Percentiles rank a stretch among this genome's conserved stretches.
Conservation (phyloP, 1,140 invertebrate species). For the Theocolax elegans region DNA sequence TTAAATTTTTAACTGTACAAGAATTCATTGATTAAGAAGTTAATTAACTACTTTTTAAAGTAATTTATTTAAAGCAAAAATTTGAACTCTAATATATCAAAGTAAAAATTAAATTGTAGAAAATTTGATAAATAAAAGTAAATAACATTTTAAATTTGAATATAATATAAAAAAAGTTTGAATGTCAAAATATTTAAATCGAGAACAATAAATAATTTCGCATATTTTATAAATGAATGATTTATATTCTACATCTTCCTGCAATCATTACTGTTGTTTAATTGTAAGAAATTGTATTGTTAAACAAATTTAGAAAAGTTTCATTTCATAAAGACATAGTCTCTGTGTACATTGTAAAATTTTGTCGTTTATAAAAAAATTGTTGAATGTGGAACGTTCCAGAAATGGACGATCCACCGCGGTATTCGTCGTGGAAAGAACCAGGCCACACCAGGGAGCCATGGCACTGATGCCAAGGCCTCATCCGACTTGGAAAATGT, state of each 20-base stretch:
- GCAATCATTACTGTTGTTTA: not conserved
- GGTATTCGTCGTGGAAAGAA: slow-evolving; percentile 80
- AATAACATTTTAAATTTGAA: no score
- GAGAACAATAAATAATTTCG: no score
- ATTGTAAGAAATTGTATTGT: not conserved
- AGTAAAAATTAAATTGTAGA: no score
- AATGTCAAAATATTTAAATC: no score
- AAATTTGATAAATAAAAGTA: no score
- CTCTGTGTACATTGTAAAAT: slow-evolving; percentile 9
- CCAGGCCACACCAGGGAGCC: slow-evolving; percentile 70
- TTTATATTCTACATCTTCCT: slow-evolving; percentile 22
- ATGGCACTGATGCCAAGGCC: slow-evolving; percentile 64
- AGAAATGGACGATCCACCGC: slow-evolving; percentile 84
- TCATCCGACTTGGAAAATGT: slow-evolving; percentile 66
- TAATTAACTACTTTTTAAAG: not conserved
- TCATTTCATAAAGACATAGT: slow-evolving; percentile 15
- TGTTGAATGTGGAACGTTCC: slow-evolving; percentile 67
- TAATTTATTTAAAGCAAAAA: not conserved
- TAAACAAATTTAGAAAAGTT: slow-evolving; percentile 7
- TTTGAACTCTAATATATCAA: no score
- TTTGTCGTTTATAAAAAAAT: slow-evolving; percentile 23
- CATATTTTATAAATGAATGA: slow-evolving; percentile 26
- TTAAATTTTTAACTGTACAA: no score
- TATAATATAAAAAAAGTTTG: no score
- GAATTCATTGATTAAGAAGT: no score